phyloP scores from a whole-genome alignment of 2,888 invertebrate species.

The Malthinus seriepunctatus region DNA sequence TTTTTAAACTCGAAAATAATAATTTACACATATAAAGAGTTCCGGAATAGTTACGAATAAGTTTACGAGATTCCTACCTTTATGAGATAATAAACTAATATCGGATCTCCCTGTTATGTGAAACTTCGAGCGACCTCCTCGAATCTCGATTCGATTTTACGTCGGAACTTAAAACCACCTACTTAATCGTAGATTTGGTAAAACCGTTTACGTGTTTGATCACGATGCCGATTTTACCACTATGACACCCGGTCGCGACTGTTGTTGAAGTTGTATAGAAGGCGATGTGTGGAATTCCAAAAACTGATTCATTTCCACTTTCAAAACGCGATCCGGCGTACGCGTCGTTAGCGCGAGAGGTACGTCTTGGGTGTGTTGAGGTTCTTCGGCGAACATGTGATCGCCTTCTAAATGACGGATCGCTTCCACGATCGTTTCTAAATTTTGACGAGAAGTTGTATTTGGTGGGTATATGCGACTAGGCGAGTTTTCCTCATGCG shows the following conservation, averaged over 20 bases:
- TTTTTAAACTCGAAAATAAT: too few species aligned
- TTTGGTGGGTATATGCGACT: slow-evolving; percentile 64
- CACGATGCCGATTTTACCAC: slow-evolving; percentile 84
- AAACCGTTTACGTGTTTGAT: slow-evolving; percentile 59
- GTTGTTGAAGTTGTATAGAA: slow-evolving; percentile 58
- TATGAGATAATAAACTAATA: slow-evolving; percentile 21
- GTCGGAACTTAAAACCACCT: slow-evolving; percentile 14
- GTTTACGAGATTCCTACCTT: slow-evolving; percentile 25
- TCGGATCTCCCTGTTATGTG: slow-evolving; percentile 14
- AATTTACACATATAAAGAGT: too few species aligned
- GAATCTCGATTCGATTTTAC: slow-evolving; percentile 19
- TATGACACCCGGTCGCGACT: slow-evolving; percentile 86
- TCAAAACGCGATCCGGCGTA: slow-evolving; percentile 51
- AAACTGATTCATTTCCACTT: slow-evolving; percentile 65
- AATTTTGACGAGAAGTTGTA: slow-evolving; percentile 83
- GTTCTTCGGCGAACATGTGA: slow-evolving; percentile 84
- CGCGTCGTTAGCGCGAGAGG: slow-evolving; percentile 62
- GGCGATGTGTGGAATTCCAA: slow-evolving; percentile 61
- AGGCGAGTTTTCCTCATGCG: slow-evolving; percentile 55
- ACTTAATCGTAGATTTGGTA: slow-evolving; percentile 39
- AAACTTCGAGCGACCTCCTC: not conserved
- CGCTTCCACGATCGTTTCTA: slow-evolving; percentile 98
- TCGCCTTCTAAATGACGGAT: slow-evolving; percentile 97
- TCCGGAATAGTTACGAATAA: too few species aligned
- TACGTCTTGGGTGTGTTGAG: slow-evolving; percentile 55